Evolutionary conservation across 2,888 invertebrate genomes (phyloP).

Genomic region (Gisinianus flammeolus): DNA sequence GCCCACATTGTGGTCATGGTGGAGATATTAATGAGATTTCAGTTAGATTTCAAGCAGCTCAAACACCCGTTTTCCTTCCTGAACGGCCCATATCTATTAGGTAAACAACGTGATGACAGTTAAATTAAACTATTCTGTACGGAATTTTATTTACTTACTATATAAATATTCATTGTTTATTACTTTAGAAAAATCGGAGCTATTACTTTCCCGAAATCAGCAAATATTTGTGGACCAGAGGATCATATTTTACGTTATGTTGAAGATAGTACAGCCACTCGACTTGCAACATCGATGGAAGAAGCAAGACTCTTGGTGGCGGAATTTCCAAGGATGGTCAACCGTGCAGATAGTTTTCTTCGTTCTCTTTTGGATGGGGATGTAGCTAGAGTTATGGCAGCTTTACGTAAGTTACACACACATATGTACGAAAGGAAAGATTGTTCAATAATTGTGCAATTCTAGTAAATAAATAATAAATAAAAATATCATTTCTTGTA

Average conservation of each 20-base stretch:
- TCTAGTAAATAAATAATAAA: no score
- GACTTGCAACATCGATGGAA: background rate
- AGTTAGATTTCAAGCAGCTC: slow-evolving; percentile 16
- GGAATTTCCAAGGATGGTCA: background rate
- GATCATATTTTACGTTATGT: slow-evolving; percentile 23
- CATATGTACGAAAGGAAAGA: no score
- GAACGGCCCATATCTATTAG: slow-evolving; percentile 9
- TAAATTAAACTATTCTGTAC: background rate
- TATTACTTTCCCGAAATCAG: background rate
- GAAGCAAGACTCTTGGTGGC: slow-evolving; percentile 28
- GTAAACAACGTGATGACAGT: background rate
- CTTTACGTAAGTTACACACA: slow-evolving; percentile 29
- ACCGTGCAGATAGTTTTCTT: slow-evolving; percentile 16
- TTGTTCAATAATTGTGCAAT: no score
- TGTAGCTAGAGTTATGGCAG: slow-evolving; percentile 19
- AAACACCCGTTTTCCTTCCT: slow-evolving; percentile 31
- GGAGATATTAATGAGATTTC: slow-evolving; percentile 40
- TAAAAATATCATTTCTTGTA: background rate
- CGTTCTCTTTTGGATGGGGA: slow-evolving; percentile 17
- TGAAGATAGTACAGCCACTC: slow-evolving; percentile 22
- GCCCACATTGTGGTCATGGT: slow-evolving; percentile 35
- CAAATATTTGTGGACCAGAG: background rate
- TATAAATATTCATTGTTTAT: background rate
- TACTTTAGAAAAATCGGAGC: slow-evolving; percentile 14
- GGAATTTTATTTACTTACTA: background rate